phyloP scores from a whole-genome alignment of 2,888 invertebrate genomes.

The Eulithis testata region DNA sequence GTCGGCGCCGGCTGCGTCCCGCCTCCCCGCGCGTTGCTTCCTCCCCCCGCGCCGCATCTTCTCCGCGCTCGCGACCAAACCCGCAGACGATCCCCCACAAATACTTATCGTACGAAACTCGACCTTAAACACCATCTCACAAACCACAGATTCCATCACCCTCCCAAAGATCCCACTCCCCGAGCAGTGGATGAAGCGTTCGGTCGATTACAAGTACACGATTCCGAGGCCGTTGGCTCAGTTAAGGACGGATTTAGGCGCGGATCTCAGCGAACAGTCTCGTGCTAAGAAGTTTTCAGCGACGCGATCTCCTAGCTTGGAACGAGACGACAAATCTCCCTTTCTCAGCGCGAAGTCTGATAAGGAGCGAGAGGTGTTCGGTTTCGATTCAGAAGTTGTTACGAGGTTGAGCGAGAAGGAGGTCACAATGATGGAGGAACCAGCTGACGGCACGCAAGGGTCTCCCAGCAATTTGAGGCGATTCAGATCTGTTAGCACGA shows the following conservation, averaged over 20 bases:
- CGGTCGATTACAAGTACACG: slow-evolving; percentile 70
- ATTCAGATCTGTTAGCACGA: slow-evolving; percentile 74
- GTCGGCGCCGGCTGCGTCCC: slow-evolving; percentile 39
- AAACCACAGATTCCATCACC: slow-evolving; percentile 46
- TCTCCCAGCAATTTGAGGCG: slow-evolving; percentile 67
- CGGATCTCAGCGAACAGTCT: slow-evolving; percentile 63
- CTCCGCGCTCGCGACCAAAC: slow-evolving; percentile 46
- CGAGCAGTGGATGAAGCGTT: slow-evolving; percentile 77
- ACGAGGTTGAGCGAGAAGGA: slow-evolving; percentile 59
- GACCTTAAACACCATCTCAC: slow-evolving; percentile 39
- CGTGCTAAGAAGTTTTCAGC: slow-evolving; percentile 75
- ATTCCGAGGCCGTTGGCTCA: slow-evolving; percentile 74
- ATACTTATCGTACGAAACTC: slow-evolving; percentile 52
- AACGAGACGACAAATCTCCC: slow-evolving; percentile 81
- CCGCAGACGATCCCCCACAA: slow-evolving; percentile 48
- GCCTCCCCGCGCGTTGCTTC: slow-evolving; percentile 38
- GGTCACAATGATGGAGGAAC: slow-evolving; percentile 51
- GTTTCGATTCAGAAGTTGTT: slow-evolving; percentile 67
- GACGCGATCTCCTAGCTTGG: slow-evolving; percentile 78
- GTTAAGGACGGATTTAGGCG: slow-evolving; percentile 63
- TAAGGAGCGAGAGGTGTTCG: slow-evolving; percentile 62
- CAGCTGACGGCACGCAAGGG: slow-evolving; percentile 51
- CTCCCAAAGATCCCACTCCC: slow-evolving; percentile 71
- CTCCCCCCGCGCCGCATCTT: slow-evolving; percentile 46
- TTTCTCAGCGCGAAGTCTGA: slow-evolving; percentile 67